Percentiles rank a stretch among this genome's conserved stretches.
Evolutionary conservation across 2,888 invertebrate species (phyloP).

Genomic region (Apotomis capreana): DNA sequence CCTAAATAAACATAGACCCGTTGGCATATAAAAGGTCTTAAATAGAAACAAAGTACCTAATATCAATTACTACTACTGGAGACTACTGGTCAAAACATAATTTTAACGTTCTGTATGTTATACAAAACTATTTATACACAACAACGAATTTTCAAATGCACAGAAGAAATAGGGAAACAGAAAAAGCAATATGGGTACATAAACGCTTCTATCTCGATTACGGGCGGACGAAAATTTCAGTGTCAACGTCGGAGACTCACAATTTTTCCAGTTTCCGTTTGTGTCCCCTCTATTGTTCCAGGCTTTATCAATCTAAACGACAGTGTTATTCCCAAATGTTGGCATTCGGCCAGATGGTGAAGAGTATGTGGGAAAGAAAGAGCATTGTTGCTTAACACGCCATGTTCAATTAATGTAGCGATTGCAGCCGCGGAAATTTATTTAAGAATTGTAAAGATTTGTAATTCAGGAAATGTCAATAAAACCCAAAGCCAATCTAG

Average conservation of each 20-base stretch:
- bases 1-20: too few relatives aligned
- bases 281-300: slow-evolving; percentile 50
- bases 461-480: too few relatives aligned
- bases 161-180: slow-evolving; percentile 30
- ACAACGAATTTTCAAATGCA: slow-evolving; percentile 8
- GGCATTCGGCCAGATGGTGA: slow-evolving; percentile 52
- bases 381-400: slow-evolving; percentile 10
- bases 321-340: slow-evolving; percentile 52
- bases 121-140: not conserved
- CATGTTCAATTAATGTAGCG: not conserved
- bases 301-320: slow-evolving; percentile 58
- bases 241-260: slow-evolving; percentile 39
- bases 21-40: too few relatives aligned
- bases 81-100: too few relatives aligned
- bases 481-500: too few relatives aligned
- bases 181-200: slow-evolving; percentile 35
- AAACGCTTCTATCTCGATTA: slow-evolving; percentile 41
- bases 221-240: slow-evolving; percentile 38
- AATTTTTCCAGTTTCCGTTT: slow-evolving; percentile 43
- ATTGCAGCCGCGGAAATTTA: not conserved
- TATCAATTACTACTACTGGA: too few relatives aligned
- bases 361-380: slow-evolving; percentile 25
- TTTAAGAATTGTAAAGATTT: not conserved
- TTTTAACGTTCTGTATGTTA: too few relatives aligned
- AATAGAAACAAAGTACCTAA: too few relatives aligned